Conservation (phyloP, 2,888 invertebrate species). For the Pachycephus smyrnensis region DNA sequence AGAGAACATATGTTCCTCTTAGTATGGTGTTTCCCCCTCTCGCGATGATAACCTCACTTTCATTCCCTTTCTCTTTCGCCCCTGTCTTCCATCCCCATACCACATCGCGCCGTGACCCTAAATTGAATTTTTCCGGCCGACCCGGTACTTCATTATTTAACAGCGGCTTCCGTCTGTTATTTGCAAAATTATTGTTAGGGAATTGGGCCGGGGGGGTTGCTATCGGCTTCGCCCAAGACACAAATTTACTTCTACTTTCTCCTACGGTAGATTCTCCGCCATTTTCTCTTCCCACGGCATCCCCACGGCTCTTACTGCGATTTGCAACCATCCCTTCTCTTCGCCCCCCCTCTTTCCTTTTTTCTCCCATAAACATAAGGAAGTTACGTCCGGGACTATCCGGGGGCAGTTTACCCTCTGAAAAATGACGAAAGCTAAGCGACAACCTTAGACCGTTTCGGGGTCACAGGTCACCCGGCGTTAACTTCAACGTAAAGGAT, state of each 20-base stretch:
- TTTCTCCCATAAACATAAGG: constrained; percentile 45
- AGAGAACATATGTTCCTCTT: constrained; percentile 24
- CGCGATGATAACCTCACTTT: constrained; percentile 16
- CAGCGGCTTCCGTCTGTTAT: constrained; percentile 53
- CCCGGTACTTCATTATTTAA: constrained; percentile 58
- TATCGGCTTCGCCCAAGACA: constrained; percentile 20
- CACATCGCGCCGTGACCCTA: constrained; percentile 37
- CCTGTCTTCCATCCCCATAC: constrained; percentile 25
- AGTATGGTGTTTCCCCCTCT: constrained; percentile 4
- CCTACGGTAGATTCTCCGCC: constrained; percentile 29
- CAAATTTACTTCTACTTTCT: constrained; percentile 19
- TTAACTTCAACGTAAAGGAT: background rate
- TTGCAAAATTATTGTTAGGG: constrained; percentile 61
- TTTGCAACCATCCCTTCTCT: no score
- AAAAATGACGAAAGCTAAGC: background rate
- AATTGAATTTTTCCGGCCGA: constrained; percentile 59
- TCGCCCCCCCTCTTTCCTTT: constrained; percentile 31
- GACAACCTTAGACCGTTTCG: background rate
- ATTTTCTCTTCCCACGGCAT: background rate
- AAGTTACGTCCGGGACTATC: constrained; percentile 39
- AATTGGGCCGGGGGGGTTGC: constrained; percentile 44
- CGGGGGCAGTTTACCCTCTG: constrained; percentile 8
- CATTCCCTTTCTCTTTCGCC: constrained; percentile 11
- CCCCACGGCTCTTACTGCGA: no score
- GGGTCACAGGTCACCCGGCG: background rate